Evolutionary conservation across 1,140 invertebrate species (phyloP), one percentile per base, ranked within the genome.

Genomic region (Thrips palmi): DNA sequence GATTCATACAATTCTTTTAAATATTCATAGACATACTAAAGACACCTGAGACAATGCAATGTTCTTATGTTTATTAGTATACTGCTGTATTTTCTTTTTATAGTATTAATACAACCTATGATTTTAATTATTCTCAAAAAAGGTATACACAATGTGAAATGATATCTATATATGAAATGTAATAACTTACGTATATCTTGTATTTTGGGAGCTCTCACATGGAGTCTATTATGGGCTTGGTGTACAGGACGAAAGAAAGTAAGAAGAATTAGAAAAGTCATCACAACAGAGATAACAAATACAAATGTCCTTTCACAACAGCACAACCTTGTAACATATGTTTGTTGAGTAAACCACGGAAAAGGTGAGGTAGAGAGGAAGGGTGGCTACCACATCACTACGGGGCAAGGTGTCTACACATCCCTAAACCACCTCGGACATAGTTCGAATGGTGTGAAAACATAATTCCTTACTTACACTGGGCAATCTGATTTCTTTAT

Each of bases 281-380:
- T 37, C 40, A 45, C 40, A 42, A 45, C 43, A 41, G 40, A 38
- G 21, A 44, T 45, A 45, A 45, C 43, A 45, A 45, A 32, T 45
- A 45, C 39, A 32, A 40, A 25, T 37, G 19, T 43, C 28, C 42
- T 21, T 42, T 37, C 24, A 41, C 40, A 45, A 42, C 43, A 45
- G 43, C 43, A 45, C 43, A 42, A 45, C 43, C 43, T 42, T 45
- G 24, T 28, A 27, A 37, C 27, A 19, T 8, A 28, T 37, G 21
- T 25, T 15, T 24, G 17, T 24, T 17, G 27, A 20, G 21, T 24
- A 24, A 24, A 24, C 34, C 27, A 17, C 18, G 17, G 8, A 35
- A 21, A 21, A n/a, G n/a, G 17, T 24, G 2, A 22, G 17, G 12
- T 31, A 31, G 14, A 6, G 17, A 12, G n/a, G 6, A 12, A 8